Base-by-base conservation (phyloP, 2,888 invertebrate genomes). In the Linnaemya vulpina region DNA sequence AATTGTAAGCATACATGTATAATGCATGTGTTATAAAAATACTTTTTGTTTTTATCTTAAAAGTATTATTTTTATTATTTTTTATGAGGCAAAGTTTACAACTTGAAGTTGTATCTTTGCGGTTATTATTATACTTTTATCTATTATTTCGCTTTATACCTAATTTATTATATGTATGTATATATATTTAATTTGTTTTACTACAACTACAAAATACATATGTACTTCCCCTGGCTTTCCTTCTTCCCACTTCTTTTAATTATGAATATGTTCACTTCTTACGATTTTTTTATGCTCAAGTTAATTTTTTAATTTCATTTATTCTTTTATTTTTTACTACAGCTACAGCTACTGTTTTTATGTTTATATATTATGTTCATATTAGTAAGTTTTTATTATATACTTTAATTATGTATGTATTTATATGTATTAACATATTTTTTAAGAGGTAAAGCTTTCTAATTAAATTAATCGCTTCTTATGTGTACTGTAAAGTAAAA, bases 1-100 rank as follows among this genome's bases (percentile, higher is more conserved):
- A 89, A 89, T 87, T 88, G 90, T 91, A 90, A 88, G 90, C 89
- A 90, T 85, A 85, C 85, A 85, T 85, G 85, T 91, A 91, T 90
- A 90, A 91, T 90, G 90, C 91, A 91, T 91, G 91, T 90, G 91
- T 90, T 91, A 91, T 91, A 91, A 91, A 91, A 91, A 91, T 91
- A 91, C 90, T 89, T 89, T 87, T 65, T 80, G 2, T 30, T 30
- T 30, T 58, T 78, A 62, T 75, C 71, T 82, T 85, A 82, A 76
- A 79, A 75, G 63, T 79, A 68, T 71, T 74, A 30, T 68, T 77
- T 63, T 22, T 79, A 80, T 76, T 65, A 25, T 35, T 60, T 70
- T 78, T 82, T 74, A 82, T 85, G 82, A 82, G 85, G 85, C 85
- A 85, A 85, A 85, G 85, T 81, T 62, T 79, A 65, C 71, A 78